Evolutionary conservation across 2,888 invertebrate species (phyloP), one percentile per base, ranked within the genome.

Genomic region (Arge pagana): DNA sequence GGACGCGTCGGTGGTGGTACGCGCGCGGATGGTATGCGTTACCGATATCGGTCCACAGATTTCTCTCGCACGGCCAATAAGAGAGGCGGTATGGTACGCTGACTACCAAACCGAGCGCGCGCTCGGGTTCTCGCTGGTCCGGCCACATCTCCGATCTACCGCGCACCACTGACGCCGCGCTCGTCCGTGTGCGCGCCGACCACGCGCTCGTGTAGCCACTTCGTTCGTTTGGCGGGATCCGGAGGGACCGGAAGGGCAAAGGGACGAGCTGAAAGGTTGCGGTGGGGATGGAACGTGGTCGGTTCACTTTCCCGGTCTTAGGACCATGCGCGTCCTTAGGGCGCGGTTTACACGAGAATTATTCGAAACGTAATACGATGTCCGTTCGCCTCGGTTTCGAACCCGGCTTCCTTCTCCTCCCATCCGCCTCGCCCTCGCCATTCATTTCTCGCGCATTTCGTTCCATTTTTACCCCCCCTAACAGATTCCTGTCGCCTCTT

Each of bases 251-350:
- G 16, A 15, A 15, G 36, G 52, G 49, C 24, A 48, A 52, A 51
- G 48, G 48, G 11, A 37, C 4, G 16, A 7, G 23, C 31, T 13
- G 16, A 40, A 39, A 18, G 4, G 6, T 2, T 52, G 52, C 67
- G 68, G 75, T 64, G 71, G 75, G 75, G 74, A 75, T 74, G 74
- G 75, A 75, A 75, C 74, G 75, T 66, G 70, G 74, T 71, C 74
- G 66, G 75, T 74, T 74, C 73, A 75, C 74, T 75, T 75, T 74
- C 73, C 72, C 72, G 70, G 66, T 71, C 65, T 69, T 63, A 60
- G 67, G 55, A 65, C 65, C 63, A n/a, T n/a, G n/a, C 63, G 66
- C 66, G 65, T 72, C 66, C 71, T 66, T 64, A 69, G 70, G 74
- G 74, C 68, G 74, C 74, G 75, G 73, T 74, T n/a, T 68, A 70